These are phyloP conservation scores for Oikopleura dioica DNA, from an alignment of 23 tunicate genomes.

Conservation along the genomic window DNA sequence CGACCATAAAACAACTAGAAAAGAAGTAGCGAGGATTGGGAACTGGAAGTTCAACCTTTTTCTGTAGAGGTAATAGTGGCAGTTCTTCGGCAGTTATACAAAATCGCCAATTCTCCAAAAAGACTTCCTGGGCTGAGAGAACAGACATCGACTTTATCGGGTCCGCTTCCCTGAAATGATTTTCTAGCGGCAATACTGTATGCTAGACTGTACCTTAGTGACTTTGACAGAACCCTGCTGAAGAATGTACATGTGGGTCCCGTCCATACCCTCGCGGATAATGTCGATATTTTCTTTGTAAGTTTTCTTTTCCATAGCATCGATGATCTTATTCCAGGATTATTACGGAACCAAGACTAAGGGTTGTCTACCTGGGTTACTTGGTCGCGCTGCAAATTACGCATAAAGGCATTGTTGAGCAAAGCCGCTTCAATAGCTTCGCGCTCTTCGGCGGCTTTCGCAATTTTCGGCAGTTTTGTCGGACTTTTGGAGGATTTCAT, in stretches of 20 bases:
- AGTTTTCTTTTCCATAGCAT: not conserved
- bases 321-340: not conserved
- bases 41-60: too few relatives aligned
- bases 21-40: too few relatives aligned
- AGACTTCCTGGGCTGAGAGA: slow-evolving; percentile 24
- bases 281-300: slow-evolving; percentile 13
- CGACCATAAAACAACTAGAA: slow-evolving; percentile 37
- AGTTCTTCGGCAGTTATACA: slow-evolving; percentile 76
- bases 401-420: not conserved
- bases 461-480: not conserved
- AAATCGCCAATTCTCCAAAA: slow-evolving; percentile 69
- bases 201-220: not conserved
- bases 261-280: slow-evolving; percentile 49
- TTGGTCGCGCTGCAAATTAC: not conserved
- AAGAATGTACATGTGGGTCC: slow-evolving; percentile 38
- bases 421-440: not conserved
- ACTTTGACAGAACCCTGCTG: slow-evolving; percentile 36
- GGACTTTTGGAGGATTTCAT: too few relatives aligned
- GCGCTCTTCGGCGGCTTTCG: not conserved
- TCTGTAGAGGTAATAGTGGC: slow-evolving; percentile 37
- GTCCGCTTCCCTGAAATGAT: not conserved
- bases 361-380: not conserved
- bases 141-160: not conserved
- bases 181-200: too few relatives aligned
- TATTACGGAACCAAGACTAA: not conserved